These are phyloP conservation scores for Poeciliopsis turneri DNA, from an alignment of 2,797 vertebrate species.

Conservation along the genomic window DNA sequence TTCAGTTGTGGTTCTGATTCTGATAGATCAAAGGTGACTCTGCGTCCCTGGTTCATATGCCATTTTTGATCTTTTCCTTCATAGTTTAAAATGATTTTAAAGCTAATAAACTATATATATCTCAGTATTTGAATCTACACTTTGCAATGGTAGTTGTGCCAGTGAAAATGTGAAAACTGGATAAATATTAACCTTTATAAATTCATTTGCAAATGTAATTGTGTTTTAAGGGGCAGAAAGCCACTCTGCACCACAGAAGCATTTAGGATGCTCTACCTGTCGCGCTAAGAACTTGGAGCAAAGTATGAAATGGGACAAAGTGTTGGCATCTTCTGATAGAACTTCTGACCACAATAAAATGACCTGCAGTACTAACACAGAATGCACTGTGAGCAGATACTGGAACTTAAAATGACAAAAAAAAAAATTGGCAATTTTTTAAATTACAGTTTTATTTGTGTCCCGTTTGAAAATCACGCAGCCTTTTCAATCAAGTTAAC, in stretches of 20 bases:
- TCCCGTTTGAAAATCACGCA: constrained; percentile 49
- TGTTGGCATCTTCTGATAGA: background rate
- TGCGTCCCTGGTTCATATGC: background rate
- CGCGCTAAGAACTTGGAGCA: background rate
- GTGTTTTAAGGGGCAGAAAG: background rate
- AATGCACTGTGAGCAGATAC: background rate
- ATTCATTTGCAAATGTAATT: background rate
- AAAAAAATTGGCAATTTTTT: background rate
- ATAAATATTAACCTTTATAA: background rate
- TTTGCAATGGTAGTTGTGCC: background rate
- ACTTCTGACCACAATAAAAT: background rate
- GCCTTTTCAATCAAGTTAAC: constrained; percentile 46
- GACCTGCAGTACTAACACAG: background rate
- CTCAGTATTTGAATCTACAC: background rate
- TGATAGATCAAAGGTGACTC: background rate
- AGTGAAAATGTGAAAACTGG: background rate
- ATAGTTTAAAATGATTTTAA: background rate
- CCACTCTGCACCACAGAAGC: background rate
- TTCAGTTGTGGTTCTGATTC: background rate
- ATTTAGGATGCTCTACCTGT: background rate
- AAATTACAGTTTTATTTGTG: constrained; percentile 38
- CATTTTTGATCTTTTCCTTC: background rate
- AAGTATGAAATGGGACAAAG: background rate
- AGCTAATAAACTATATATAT: background rate
- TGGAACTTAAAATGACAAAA: background rate